Percentiles rank a stretch among this genome's conserved stretches.
phyloP scores from a whole-genome alignment of 2,888 invertebrate genomes.

The Belgica antarctica region DNA sequence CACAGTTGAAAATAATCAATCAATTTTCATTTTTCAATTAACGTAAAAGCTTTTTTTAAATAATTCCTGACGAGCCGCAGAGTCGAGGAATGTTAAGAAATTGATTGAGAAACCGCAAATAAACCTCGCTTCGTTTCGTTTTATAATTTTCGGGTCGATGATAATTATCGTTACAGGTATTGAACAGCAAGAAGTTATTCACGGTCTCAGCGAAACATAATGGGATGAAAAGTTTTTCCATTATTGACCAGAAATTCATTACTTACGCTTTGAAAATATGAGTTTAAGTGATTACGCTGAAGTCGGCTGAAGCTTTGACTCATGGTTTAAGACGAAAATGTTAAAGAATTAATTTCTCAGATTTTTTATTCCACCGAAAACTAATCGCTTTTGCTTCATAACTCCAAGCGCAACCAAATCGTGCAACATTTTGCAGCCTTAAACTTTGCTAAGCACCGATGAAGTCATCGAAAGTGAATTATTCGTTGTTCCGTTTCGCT shows the following conservation, averaged over 20 bases:
- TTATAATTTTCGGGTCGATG: too few relatives aligned
- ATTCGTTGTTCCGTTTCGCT: too few relatives aligned
- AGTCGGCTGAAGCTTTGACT: slow-evolving; percentile 1
- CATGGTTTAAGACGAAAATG: not conserved
- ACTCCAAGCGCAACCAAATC: too few relatives aligned
- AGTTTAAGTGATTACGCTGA: too few relatives aligned
- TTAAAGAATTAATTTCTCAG: too few relatives aligned
- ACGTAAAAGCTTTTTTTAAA: too few relatives aligned
- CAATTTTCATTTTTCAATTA: not conserved
- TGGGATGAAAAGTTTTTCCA: not conserved
- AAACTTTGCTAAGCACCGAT: too few relatives aligned
- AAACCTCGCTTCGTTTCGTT: too few relatives aligned
- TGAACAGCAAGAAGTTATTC: not conserved
- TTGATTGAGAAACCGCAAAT: not conserved
- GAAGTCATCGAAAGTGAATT: too few relatives aligned
- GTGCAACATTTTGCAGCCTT: too few relatives aligned
- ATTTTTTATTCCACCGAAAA: too few relatives aligned
- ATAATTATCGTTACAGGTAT: not conserved
- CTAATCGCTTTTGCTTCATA: too few relatives aligned
- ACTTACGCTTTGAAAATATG: not conserved
- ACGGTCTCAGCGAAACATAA: slow-evolving; percentile 2
- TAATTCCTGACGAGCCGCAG: not conserved
- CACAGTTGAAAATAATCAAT: not conserved
- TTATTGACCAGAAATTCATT: not conserved
- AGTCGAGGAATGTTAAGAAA: not conserved